Percentiles rank a stretch among this genome's conserved stretches.
These are phyloP conservation scores for Drosophila jambulina DNA, from an alignment of 1,140 invertebrate genomes.

Conservation along the genomic window DNA sequence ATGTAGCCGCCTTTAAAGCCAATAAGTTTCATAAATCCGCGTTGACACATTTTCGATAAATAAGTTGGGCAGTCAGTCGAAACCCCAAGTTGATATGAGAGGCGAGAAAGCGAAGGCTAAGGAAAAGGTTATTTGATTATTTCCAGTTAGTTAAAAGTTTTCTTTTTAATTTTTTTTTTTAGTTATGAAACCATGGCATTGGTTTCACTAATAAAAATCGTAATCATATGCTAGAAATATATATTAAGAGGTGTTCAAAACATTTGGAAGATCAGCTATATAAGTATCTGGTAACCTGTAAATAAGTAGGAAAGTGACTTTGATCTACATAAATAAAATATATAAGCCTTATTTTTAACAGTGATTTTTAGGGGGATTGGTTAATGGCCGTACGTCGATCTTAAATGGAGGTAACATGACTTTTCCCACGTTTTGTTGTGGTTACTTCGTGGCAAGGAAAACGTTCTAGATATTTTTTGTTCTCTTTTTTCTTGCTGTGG, in stretches of 20 bases:
- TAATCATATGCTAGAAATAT: too few species aligned
- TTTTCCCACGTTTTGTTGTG: slow-evolving; percentile 1
- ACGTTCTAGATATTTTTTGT: slow-evolving; percentile 26
- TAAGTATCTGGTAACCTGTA: neutral
- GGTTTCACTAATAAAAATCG: neutral
- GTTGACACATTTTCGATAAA: slow-evolving; percentile 77
- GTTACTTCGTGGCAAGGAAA: slow-evolving; percentile 19
- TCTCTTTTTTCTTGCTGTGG: slow-evolving; percentile 23
- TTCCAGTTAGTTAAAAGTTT: slow-evolving; percentile 38
- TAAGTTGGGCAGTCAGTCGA: slow-evolving; percentile 38
- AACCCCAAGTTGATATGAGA: slow-evolving; percentile 14
- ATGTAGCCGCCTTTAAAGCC: slow-evolving; percentile 48
- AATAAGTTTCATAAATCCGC: slow-evolving; percentile 77
- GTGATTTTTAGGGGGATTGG: neutral
- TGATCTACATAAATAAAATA: neutral
- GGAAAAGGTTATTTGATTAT: slow-evolving; percentile 50
- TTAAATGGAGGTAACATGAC: slow-evolving; percentile 13
- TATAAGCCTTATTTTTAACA: slow-evolving; percentile 41
- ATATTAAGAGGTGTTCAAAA: too few species aligned
- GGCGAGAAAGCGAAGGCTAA: neutral
- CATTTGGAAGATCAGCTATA: neutral
- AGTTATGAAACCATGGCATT: neutral
- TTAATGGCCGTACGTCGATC: slow-evolving; percentile 38
- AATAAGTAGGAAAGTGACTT: neutral
- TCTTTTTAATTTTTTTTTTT: neutral